These are phyloP conservation scores for Perccottus glenii DNA, from an alignment of 2,113 vertebrate genomes.

Conservation along the genomic window DNA sequence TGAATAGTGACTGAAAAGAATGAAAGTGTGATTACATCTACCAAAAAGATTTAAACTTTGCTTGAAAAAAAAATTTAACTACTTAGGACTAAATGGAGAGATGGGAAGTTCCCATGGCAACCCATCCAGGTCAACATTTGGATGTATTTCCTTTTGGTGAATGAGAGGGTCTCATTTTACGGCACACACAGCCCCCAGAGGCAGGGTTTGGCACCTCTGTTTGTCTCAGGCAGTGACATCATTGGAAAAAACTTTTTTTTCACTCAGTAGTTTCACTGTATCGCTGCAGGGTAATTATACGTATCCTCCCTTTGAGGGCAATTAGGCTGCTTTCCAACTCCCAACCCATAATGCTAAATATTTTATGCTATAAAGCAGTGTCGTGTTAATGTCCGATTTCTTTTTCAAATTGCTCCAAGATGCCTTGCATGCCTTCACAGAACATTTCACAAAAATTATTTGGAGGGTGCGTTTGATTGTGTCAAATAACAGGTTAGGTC, in stretches of 20 bases:
- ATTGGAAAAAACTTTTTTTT: slow-evolving; percentile 40
- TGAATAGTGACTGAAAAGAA: too few species aligned
- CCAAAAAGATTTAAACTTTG: too few species aligned
- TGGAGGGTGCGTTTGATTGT: slow-evolving; percentile 22
- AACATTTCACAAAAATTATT: slow-evolving; percentile 19
- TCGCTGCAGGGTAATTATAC: background rate
- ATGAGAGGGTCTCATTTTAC: background rate
- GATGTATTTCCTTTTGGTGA: background rate
- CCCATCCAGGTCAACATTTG: background rate
- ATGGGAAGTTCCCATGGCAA: slow-evolving; percentile 6
- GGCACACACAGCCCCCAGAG: background rate
- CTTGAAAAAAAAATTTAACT: too few species aligned
- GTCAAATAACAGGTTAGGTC: background rate
- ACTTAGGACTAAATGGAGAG: too few species aligned
- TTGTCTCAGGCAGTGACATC: slow-evolving; percentile 13
- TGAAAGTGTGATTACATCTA: too few species aligned
- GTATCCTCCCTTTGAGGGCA: background rate
- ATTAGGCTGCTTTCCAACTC: background rate
- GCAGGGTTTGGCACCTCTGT: slow-evolving; percentile 30
- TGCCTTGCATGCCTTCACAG: background rate
- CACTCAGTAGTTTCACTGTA: slow-evolving; percentile 2
- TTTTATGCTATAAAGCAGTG: slow-evolving; percentile 22
- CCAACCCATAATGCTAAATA: slow-evolving; percentile 4
- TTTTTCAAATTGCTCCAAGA: background rate
- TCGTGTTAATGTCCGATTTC: background rate